These are phyloP conservation scores for Acleris literana DNA, from an alignment of 2,888 invertebrate genomes.

Conservation along the genomic window DNA sequence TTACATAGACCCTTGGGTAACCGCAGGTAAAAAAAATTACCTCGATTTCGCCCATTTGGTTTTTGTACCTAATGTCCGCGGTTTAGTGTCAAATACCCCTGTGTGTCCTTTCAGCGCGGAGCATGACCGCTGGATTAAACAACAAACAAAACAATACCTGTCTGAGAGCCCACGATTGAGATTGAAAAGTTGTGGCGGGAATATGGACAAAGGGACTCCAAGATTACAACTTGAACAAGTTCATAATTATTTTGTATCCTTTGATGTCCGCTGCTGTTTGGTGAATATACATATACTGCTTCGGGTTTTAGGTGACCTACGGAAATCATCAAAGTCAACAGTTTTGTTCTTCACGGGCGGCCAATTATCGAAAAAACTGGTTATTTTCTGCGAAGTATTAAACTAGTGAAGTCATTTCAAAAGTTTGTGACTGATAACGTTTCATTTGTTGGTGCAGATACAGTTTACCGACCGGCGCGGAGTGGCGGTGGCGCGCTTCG, in stretches of 20 bases:
- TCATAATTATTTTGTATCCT: conserved; percentile 37
- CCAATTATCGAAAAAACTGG: conserved; percentile 1
- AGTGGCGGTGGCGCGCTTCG: conserved; percentile 42
- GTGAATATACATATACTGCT: conserved; percentile 20
- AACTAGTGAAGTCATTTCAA: neutral
- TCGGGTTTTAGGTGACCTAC: conserved; percentile 12
- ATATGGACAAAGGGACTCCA: conserved; percentile 39
- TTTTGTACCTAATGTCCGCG: no score
- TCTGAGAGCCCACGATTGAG: conserved; percentile 39
- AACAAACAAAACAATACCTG: conserved; percentile 43
- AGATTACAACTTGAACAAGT: conserved; percentile 40
- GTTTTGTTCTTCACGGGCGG: neutral
- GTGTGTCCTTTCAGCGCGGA: conserved; percentile 33
- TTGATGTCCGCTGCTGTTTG: conserved; percentile 28
- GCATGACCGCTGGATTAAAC: conserved; percentile 42
- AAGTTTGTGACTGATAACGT: no score
- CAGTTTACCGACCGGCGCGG: no score
- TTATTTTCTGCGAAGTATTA: neutral
- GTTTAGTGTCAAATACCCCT: no score
- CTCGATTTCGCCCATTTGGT: no score
- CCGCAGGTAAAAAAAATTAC: no score
- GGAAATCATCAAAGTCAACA: neutral
- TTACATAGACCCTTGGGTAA: no score
- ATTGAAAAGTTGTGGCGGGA: conserved; percentile 42
- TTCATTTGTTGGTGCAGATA: no score